Percentiles rank a stretch among this genome's conserved stretches.
These are phyloP conservation scores for Sthenelais limicola DNA, from an alignment of 2,888 invertebrate species.

Conservation along the genomic window DNA sequence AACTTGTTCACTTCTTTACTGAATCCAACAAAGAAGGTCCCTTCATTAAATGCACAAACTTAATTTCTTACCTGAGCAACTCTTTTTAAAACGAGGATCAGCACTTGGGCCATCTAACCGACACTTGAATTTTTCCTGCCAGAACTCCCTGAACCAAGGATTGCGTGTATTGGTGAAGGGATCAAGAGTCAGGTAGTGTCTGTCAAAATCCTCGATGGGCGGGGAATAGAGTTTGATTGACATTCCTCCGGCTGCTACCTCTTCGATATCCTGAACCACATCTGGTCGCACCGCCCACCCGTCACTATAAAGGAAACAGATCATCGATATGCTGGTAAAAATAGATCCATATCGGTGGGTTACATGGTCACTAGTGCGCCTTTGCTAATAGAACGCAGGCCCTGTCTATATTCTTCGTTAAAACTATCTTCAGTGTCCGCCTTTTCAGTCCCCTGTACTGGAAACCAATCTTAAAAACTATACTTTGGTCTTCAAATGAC, in stretches of 20 bases:
- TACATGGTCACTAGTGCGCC: too few species aligned
- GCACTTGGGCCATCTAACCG: constrained; percentile 50
- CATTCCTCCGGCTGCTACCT: constrained; percentile 80
- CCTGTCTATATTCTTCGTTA: too few species aligned
- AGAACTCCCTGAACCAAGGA: constrained; percentile 84
- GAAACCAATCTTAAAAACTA: too few species aligned
- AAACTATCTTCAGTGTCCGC: too few species aligned
- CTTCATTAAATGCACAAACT: too few species aligned
- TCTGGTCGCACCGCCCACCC: constrained; percentile 84
- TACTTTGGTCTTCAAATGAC: too few species aligned
- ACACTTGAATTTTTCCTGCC: constrained; percentile 82
- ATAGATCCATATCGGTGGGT: too few species aligned
- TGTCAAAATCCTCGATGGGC: constrained; percentile 74
- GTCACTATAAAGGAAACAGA: constrained; percentile 75
- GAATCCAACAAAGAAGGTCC: too few species aligned
- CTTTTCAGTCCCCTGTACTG: too few species aligned
- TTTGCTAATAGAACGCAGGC: too few species aligned
- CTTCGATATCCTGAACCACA: constrained; percentile 77
- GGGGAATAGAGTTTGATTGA: constrained; percentile 85
- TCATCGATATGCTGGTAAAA: neutral
- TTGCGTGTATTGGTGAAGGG: constrained; percentile 80
- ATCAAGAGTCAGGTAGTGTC: constrained; percentile 78
- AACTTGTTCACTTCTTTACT: too few species aligned
- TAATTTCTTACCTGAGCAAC: constrained; percentile 62
- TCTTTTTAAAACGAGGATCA: constrained; percentile 37